Conservation (phyloP, 2,113 vertebrate species). For the Anthoscopus minutus region DNA sequence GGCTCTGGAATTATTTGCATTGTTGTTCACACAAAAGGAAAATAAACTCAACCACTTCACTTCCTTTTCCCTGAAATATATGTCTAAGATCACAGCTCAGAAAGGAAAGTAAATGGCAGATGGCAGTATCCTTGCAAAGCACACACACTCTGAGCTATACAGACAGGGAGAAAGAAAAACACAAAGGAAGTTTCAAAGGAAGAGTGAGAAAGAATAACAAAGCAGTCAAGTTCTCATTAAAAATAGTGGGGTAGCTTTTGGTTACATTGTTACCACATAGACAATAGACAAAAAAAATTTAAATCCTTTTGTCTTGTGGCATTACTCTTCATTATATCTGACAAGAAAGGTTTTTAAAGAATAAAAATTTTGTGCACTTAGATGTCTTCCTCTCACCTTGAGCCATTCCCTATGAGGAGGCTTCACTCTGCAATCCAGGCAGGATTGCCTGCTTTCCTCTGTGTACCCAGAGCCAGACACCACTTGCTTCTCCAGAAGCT, state of each 20-base stretch:
- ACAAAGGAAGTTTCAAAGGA: not conserved
- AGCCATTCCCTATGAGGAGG: not conserved
- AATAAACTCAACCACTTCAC: slow-evolving; percentile 35
- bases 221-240: not conserved
- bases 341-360: not conserved
- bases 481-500: not conserved
- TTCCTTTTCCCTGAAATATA: slow-evolving; percentile 38
- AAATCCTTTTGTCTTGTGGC: not conserved
- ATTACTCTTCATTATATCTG: not conserved
- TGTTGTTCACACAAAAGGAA: slow-evolving; percentile 40
- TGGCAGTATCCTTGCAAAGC: slow-evolving; percentile 11
- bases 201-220: not conserved
- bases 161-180: not conserved
- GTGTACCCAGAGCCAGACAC: not conserved
- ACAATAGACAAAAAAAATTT: not conserved
- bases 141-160: not conserved
- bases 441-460: not conserved
- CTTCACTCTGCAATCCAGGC: not conserved
- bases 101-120: slow-evolving; percentile 39
- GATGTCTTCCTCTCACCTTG: not conserved
- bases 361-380: not conserved
- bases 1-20: slow-evolving; percentile 41
- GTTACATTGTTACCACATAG: not conserved
- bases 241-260: not conserved
- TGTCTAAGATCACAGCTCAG: slow-evolving; percentile 3